Conservation (phyloP, 2,888 invertebrate genomes). For the Xanthorhoe spadicearia region DNA sequence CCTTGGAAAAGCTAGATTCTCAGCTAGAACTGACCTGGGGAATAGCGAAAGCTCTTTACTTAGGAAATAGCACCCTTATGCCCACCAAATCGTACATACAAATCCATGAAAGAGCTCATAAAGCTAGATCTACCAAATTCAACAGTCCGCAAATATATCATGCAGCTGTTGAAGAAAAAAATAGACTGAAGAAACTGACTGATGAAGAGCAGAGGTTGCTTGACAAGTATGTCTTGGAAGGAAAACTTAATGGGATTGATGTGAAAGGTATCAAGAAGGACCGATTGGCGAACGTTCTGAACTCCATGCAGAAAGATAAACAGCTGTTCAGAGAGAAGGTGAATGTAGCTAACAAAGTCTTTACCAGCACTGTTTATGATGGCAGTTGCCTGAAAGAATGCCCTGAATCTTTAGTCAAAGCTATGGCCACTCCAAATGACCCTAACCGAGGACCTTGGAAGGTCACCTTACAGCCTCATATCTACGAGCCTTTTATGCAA, state of each 20-base stretch:
- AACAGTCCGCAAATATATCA: conserved; percentile 88
- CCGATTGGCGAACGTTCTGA: conserved; percentile 74
- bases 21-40: conserved; percentile 94
- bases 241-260: conserved; percentile 92
- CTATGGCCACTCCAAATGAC: conserved; percentile 86
- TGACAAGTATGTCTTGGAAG: conserved; percentile 92
- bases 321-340: conserved; percentile 88
- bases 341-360: conserved; percentile 86
- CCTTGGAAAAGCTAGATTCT: conserved; percentile 89
- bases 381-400: conserved; percentile 88
- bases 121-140: conserved; percentile 90
- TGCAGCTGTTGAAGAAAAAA: conserved; percentile 85
- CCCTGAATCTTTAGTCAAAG: conserved; percentile 87
- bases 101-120: conserved; percentile 91
- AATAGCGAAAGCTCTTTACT: conserved; percentile 92
- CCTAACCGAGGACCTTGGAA: conserved; percentile 93
- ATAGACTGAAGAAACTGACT: conserved; percentile 73
- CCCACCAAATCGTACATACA: conserved; percentile 91
- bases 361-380: conserved; percentile 88
- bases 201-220: conserved; percentile 89
- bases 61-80: conserved; percentile 91
- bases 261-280: conserved; percentile 83
- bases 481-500: conserved; percentile 91
- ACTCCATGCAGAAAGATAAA: conserved; percentile 83
- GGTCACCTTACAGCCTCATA: conserved; percentile 89